A percentile compares a stretch with the other conserved stretches of the same genome.
Conservation (phyloP, 2,113 vertebrate genomes). For the Callorhinus ursinus region DNA sequence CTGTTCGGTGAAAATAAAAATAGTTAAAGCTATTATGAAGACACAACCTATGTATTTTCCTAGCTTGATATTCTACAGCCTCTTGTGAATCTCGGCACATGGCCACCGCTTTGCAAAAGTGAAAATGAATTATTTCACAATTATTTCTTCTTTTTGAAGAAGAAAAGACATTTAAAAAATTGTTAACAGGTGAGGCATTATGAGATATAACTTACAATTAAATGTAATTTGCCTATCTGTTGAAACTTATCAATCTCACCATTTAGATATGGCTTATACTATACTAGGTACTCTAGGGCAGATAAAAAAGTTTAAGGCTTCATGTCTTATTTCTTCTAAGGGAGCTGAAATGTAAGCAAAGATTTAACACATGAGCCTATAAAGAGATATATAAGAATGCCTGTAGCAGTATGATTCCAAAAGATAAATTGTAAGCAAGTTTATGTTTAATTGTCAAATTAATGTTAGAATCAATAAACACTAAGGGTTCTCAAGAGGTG, state of each 20-base stretch:
- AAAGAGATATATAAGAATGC: not conserved
- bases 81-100: not conserved
- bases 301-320: not conserved
- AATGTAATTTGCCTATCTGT: not conserved
- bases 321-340: not conserved
- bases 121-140: not conserved
- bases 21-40: constrained; percentile 14
- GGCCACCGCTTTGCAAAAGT: not conserved
- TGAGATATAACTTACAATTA: constrained; percentile 17
- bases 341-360: not conserved
- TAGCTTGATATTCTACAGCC: not conserved
- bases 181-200: not conserved
- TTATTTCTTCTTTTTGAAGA: constrained; percentile 32
- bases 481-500: not conserved
- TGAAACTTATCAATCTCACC: not conserved
- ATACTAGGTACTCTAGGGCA: not conserved
- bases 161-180: not conserved
- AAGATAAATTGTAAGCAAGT: not conserved
- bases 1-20: constrained; percentile 30
- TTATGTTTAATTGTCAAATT: constrained; percentile 18
- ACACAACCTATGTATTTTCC: not conserved
- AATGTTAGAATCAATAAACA: not conserved
- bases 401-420: not conserved
- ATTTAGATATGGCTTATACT: not conserved
- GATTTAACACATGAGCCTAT: not conserved